These are phyloP conservation scores for Cephalopachus bancanus DNA, from an alignment of 2,797 vertebrate species.

Conservation along the genomic window DNA sequence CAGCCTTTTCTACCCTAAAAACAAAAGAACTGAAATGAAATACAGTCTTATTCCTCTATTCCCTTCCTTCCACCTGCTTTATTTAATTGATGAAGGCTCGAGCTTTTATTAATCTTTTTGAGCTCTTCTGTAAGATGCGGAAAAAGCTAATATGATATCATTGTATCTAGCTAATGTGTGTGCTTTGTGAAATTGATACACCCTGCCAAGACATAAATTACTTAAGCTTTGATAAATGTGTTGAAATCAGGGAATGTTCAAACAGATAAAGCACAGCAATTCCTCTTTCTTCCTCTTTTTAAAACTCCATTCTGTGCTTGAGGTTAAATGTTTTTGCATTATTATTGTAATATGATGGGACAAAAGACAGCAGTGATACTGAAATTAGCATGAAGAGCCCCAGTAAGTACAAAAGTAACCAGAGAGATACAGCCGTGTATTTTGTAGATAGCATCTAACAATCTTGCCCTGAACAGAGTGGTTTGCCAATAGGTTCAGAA, in stretches of 20 bases:
- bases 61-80: constrained; percentile 76
- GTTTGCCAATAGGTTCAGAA: constrained; percentile 63
- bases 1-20: constrained; percentile 85
- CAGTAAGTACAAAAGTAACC: constrained; percentile 7
- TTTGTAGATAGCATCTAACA: constrained; percentile 42
- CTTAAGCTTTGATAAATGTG: constrained; percentile 90
- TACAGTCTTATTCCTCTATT: constrained; percentile 82
- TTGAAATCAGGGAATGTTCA: constrained; percentile 87
- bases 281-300: constrained; percentile 76
- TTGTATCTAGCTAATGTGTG: constrained; percentile 87
- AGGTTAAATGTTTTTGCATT: constrained; percentile 21
- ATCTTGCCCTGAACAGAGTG: not conserved
- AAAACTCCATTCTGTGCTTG: constrained; percentile 75
- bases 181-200: constrained; percentile 89
- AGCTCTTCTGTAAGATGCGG: constrained; percentile 85
- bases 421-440: rapidly evolving
- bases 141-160: constrained; percentile 89
- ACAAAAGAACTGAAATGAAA: constrained; percentile 85
- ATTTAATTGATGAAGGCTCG: constrained; percentile 89
- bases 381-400: not conserved
- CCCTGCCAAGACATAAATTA: constrained; percentile 90
- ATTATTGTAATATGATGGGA: constrained; percentile 33
- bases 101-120: constrained; percentile 90
- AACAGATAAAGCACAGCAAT: constrained; percentile 87
- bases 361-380: not conserved